Conservation (phyloP, 1,140 invertebrate genomes). For the Doryteuthis pealeii region DNA sequence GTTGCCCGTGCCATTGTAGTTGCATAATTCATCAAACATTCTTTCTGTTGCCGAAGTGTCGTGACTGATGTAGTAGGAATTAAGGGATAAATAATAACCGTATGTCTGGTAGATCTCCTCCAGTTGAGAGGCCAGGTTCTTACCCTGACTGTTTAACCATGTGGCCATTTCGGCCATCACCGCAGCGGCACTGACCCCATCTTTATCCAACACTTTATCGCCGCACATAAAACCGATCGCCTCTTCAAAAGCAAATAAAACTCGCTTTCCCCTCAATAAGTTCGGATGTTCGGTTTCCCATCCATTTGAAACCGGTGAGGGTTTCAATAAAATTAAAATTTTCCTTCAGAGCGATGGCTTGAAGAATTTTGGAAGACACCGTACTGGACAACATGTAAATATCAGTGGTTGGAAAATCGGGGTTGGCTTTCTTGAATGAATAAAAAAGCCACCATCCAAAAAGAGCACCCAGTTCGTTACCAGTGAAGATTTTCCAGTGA, state of each 20-base stretch:
- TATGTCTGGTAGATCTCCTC: slow-evolving; percentile 74
- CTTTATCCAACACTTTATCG: slow-evolving; percentile 84
- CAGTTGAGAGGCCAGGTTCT: slow-evolving; percentile 76
- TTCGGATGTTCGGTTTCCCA: slow-evolving; percentile 88
- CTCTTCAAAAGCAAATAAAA: slow-evolving; percentile 93
- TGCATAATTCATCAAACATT: slow-evolving; percentile 84
- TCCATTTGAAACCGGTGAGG: slow-evolving; percentile 99
- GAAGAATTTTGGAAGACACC: slow-evolving; percentile 96
- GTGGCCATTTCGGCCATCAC: slow-evolving; percentile 78
- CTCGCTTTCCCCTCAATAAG: slow-evolving; percentile 68
- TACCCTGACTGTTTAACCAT: slow-evolving; percentile 67
- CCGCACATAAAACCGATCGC: slow-evolving; percentile 87
- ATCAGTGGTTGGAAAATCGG: slow-evolving; percentile 33
- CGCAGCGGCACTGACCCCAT: slow-evolving; percentile 86
- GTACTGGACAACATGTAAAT: slow-evolving; percentile 89
- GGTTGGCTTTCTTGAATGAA: slow-evolving; percentile 60
- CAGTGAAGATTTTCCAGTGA: slow-evolving; percentile 89
- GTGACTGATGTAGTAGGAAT: slow-evolving; percentile 88
- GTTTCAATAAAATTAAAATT: slow-evolving; percentile 91
- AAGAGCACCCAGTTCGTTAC: slow-evolving; percentile 95
- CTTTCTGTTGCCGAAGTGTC: slow-evolving; percentile 71
- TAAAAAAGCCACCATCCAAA: slow-evolving; percentile 91
- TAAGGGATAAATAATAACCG: slow-evolving; percentile 81
- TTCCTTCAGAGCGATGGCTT: slow-evolving; percentile 77
- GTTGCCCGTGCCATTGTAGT: slow-evolving; percentile 68